A percentile compares a stretch with the other conserved stretches of the same genome.
phyloP scores from a whole-genome alignment of 2,113 vertebrate genomes.

The Melanerpes formicivorus region DNA sequence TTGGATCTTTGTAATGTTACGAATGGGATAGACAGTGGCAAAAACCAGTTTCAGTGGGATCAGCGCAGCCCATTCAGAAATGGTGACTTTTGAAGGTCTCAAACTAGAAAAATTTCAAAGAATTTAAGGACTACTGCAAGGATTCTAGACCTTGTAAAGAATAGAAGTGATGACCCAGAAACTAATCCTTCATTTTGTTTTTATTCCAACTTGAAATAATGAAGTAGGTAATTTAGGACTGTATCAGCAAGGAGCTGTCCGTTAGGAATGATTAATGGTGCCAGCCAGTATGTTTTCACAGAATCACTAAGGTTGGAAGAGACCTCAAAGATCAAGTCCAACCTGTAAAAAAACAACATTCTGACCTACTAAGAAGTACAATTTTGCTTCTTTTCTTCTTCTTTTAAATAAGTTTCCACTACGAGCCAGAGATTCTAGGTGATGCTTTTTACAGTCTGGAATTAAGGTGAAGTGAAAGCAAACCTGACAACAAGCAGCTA shows the following conservation, averaged over 20 bases:
- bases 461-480: constrained; percentile 70
- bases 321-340: too few species aligned
- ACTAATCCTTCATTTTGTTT: neutral
- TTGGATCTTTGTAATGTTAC: neutral
- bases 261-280: neutral
- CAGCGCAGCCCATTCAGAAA: neutral
- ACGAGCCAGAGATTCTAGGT: constrained; percentile 53
- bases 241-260: neutral
- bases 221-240: neutral
- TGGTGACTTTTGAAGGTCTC: neutral
- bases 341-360: neutral
- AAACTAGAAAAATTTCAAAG: neutral
- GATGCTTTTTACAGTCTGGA: constrained; percentile 62
- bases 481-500: constrained; percentile 55
- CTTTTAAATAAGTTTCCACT: constrained; percentile 20
- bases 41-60: neutral
- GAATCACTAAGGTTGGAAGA: too few species aligned
- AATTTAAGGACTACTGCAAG: neutral
- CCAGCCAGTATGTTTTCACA: neutral
- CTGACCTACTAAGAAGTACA: neutral
- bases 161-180: neutral
- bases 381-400: constrained; percentile 1
- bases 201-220: neutral
- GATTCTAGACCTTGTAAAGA: neutral
- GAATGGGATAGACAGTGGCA: neutral